Evolutionary conservation across 2,113 vertebrate species (phyloP).

Genomic region (Centropus unirufus): DNA sequence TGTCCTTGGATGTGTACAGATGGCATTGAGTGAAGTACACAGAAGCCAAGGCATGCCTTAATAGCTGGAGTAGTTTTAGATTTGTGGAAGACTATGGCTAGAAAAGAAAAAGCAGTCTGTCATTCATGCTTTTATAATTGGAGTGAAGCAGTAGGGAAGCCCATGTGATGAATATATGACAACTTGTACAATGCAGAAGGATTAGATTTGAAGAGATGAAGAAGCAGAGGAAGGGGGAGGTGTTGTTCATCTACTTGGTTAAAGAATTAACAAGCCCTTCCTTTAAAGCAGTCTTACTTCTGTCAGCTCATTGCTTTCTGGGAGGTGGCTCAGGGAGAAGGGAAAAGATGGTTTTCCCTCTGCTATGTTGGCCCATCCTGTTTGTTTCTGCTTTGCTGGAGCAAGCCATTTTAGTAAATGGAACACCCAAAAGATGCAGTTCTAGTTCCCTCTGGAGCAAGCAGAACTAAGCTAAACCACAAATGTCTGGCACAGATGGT

Average conservation of each 20-base stretch:
- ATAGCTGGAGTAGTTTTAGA: neutral
- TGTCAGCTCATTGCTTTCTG: neutral
- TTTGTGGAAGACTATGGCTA: neutral
- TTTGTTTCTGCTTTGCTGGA: neutral
- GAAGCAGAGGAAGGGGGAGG: neutral
- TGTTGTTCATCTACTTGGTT: neutral
- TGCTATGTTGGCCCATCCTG: neutral
- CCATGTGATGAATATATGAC: neutral
- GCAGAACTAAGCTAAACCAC: neutral
- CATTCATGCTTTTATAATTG: neutral
- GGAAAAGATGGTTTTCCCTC: neutral
- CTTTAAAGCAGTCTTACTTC: neutral
- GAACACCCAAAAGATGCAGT: neutral
- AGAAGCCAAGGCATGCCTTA: neutral
- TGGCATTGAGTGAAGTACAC: neutral
- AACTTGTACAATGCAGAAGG: neutral
- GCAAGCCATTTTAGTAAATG: neutral
- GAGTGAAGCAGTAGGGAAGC: neutral
- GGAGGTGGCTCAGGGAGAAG: neutral
- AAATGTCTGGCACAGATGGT: neutral
- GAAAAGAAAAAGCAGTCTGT: neutral
- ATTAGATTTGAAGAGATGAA: neutral
- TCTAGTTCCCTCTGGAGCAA: neutral
- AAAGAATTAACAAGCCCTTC: neutral
- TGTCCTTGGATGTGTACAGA: slow-evolving; percentile 6